Conservation (phyloP, 1,140 invertebrate species). For the Calephelis virginiensis region DNA sequence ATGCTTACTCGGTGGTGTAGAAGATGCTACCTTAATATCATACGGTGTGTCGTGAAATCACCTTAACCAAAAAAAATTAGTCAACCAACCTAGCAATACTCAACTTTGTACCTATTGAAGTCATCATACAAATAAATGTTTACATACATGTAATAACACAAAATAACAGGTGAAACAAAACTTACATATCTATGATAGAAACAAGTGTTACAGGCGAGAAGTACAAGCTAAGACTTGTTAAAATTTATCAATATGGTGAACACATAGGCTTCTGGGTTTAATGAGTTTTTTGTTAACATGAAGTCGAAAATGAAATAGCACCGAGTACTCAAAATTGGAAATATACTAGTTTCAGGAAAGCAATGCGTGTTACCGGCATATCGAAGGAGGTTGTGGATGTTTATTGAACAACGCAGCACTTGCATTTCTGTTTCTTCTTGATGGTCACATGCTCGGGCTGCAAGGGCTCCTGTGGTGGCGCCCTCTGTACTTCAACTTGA, state of each 20-base stretch:
- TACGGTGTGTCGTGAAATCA: slow-evolving; percentile 17
- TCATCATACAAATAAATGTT: slow-evolving; percentile 21
- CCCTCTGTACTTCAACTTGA: slow-evolving; percentile 86
- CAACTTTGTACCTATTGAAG: slow-evolving; percentile 35
- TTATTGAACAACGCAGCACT: slow-evolving; percentile 94
- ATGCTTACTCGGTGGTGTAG: slow-evolving; percentile 13
- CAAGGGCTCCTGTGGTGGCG: slow-evolving; percentile 85
- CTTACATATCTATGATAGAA: slow-evolving; percentile 22
- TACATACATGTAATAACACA: slow-evolving; percentile 29
- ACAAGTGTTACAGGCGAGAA: slow-evolving; percentile 30
- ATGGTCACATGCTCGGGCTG: slow-evolving; percentile 91
- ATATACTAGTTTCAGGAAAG: slow-evolving; percentile 43
- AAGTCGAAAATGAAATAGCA: slow-evolving; percentile 59
- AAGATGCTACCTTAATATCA: slow-evolving; percentile 7
- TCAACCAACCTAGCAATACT: slow-evolving; percentile 18
- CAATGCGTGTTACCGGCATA: slow-evolving; percentile 53
- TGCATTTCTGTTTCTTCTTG: slow-evolving; percentile 94
- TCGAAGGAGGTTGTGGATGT: slow-evolving; percentile 10
- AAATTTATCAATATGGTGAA: slow-evolving; percentile 39
- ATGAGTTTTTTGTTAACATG: slow-evolving; percentile 34
- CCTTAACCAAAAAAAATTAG: slow-evolving; percentile 14
- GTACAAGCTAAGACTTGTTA: slow-evolving; percentile 36
- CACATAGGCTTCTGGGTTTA: slow-evolving; percentile 40
- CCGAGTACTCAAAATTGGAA: slow-evolving; percentile 53
- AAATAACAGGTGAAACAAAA: slow-evolving; percentile 33